Conservation (phyloP, 2,797 vertebrate species). For the Sparidentex hasta region DNA sequence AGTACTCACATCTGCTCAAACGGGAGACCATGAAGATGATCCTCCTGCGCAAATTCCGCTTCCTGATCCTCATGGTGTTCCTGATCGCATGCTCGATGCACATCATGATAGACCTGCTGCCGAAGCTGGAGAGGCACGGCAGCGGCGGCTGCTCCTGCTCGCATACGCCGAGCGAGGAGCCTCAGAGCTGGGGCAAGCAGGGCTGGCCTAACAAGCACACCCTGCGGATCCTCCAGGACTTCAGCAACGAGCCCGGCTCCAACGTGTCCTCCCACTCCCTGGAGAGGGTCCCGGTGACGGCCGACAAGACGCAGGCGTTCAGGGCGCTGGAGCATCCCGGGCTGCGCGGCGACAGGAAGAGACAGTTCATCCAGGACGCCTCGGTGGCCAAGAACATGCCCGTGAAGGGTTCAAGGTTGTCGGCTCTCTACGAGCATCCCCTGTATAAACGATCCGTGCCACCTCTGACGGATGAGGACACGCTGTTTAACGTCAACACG, state of each 20-base stretch:
- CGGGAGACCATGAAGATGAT: slow-evolving; percentile 92
- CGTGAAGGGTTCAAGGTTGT: slow-evolving; percentile 83
- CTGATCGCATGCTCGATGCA: slow-evolving; percentile 95
- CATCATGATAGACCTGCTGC: slow-evolving; percentile 95
- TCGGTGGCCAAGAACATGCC: slow-evolving; percentile 53
- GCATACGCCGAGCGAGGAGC: slow-evolving; percentile 86
- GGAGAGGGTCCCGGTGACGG: slow-evolving; percentile 82
- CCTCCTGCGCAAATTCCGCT: slow-evolving; percentile 93
- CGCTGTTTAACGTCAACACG: slow-evolving; percentile 95
- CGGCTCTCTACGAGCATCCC: slow-evolving; percentile 91
- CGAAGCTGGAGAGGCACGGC: slow-evolving; percentile 90
- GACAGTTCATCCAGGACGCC: slow-evolving; percentile 75
- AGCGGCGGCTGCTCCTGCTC: slow-evolving; percentile 91
- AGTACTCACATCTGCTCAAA: slow-evolving; percentile 82
- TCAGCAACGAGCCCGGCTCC: slow-evolving; percentile 94
- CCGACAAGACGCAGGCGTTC: slow-evolving; percentile 75
- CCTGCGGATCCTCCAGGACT: slow-evolving; percentile 95
- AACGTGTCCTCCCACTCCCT: slow-evolving; percentile 91
- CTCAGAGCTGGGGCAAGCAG: slow-evolving; percentile 87
- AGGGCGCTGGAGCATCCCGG: slow-evolving; percentile 71
- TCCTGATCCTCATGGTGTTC: slow-evolving; percentile 94
- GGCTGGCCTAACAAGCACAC: slow-evolving; percentile 96
- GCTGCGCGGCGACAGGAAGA: slow-evolving; percentile 76
- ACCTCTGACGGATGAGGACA: slow-evolving; percentile 90
- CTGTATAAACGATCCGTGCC: slow-evolving; percentile 88